Base-by-base conservation (phyloP, 1,140 invertebrate species). In the Eriosoma lanigerum region DNA sequence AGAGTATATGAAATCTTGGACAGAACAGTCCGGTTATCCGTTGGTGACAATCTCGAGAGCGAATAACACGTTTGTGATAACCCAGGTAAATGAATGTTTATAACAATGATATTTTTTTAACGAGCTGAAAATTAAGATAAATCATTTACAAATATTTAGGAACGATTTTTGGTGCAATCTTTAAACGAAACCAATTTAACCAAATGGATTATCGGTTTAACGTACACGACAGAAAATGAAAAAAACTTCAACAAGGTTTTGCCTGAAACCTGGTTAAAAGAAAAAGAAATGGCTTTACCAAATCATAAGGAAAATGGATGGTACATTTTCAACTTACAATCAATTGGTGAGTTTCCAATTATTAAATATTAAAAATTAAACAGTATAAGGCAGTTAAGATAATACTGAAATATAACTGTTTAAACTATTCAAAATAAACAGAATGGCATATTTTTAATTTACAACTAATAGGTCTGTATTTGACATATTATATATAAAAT, bases 1-100 rank as follows among this genome's bases (percentile, higher is more conserved):
- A 9, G 17, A 62, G 1, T 89, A 95, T 6, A 90, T 93, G 86
- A 87, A 91, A 1, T 90, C 88, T 46, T 96, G 93, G 91, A 92
- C 92, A 0, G 87, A 89, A 21, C 90, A 93, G 83, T 86, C 91
- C 62, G 93, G 93, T 44, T 92, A 91, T 83, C 94, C 94, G 0
- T 88, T 94, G 8, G 82, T 94, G 1, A 88, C 84, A 15, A 87
- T 93, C 0, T 88, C 83, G 1, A 88, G 90, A 72, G 85, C 92
- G 84, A 92, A 94, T 82, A 84, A 88, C 24, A 87, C 84, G 0
- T 87, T 90, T 5, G 85, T 83, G 2, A 85, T 94, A 5, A 87
- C 85, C 26, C 92, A 93, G 84, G 83, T 83, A 72, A 58, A n/a
- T 38, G 15, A n/a, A n/a, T n/a, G n/a, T n/a, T n/a, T n/a, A n/a